Base-by-base conservation (phyloP, 2,113 vertebrate genomes). In the Tenrec ecaudatus region DNA sequence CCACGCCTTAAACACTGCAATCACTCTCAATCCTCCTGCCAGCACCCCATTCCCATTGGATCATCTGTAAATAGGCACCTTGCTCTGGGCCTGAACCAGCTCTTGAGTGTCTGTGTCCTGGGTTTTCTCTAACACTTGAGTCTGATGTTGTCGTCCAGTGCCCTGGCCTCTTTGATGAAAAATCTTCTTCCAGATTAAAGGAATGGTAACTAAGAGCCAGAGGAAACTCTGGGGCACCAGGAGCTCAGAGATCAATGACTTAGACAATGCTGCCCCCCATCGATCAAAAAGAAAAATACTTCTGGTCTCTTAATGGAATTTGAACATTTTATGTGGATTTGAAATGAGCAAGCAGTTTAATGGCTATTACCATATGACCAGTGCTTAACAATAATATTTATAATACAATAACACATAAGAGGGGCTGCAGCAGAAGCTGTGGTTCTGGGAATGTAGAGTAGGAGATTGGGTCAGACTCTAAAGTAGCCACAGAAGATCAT, bases 211-310 rank as follows among this genome's bases (percentile, higher is more conserved):
- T 12, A 33, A 27, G 79, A 36, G 38, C 38, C 20, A 10, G 36
- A 73, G 19, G 20, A n/a, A 71, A 71, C n/a, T 36, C 17, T 22
- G 33, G n/a, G 71, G 71, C 71, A 36, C 33, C 71, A 36, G 71
- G 5, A 10, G 33, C 69, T 71, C 15, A 20, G 69, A 71, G 38
- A 76, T 16, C 64, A 8, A 3, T 89, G 81, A 36, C 89, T 96
- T 96, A 94, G 94, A 84, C 95, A 95, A 97, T 87, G 84, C 95
- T 95, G 95, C 95, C 96, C 86, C 89, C 95, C 3, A n/a, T 10
- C 1, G 95, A 83, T 60, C 79, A 82, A 53, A 81, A 84, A 2
- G 33, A n/a, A 29, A 95, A 96, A 62, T 84, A 53, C 89, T 7
- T 31, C 62, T 22, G 69, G 2, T 69, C 69, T 77, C 64, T 10